phyloP scores from a whole-genome alignment of 1,140 invertebrate genomes.

The Heliothis subflexa region DNA sequence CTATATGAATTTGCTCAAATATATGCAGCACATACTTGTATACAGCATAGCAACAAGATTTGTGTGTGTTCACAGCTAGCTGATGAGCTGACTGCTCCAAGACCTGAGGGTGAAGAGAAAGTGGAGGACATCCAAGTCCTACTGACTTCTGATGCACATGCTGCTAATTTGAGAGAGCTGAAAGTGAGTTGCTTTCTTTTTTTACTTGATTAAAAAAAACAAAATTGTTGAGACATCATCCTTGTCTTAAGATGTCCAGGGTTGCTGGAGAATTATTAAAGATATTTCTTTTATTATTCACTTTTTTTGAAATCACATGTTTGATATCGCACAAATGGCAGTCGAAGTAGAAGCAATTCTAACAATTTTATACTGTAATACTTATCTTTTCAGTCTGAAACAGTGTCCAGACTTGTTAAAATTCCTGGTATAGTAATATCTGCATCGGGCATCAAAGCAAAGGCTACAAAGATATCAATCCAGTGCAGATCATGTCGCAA shows the following conservation, averaged over 20 bases:
- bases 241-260: no score
- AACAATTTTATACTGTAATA: no score
- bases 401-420: conserved; percentile 97
- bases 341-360: no score
- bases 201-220: background rate
- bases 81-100: conserved; percentile 97
- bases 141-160: conserved; percentile 94
- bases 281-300: no score
- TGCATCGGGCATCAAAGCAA: conserved; percentile 97
- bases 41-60: background rate
- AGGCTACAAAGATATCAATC: conserved; percentile 97
- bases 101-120: conserved; percentile 95
- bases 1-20: background rate
- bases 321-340: no score
- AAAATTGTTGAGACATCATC: no score
- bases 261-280: no score
- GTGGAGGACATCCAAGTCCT: conserved; percentile 98
- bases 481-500: conserved; percentile 98
- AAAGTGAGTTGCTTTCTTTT: conserved; percentile 90
- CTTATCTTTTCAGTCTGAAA: conserved; percentile 92
- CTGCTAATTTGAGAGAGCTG: conserved; percentile 93
- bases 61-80: conserved; percentile 87
- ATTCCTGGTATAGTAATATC: conserved; percentile 98
- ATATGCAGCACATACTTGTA: background rate
- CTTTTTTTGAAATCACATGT: no score